Evolutionary conservation across 1,140 invertebrate genomes (phyloP).

Genomic region (Lucilia cuprina): DNA sequence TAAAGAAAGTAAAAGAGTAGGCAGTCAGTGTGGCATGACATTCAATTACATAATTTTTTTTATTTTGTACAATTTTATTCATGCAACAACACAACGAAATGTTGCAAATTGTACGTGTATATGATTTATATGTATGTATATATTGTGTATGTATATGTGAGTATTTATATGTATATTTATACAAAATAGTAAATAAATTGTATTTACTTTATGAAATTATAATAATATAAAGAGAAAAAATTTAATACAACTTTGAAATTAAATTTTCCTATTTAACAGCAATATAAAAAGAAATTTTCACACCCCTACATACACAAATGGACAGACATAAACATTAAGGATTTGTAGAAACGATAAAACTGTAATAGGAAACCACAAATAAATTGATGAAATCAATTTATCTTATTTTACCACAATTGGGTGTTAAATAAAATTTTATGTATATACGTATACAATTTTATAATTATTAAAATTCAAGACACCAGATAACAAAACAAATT

Average conservation of each 20-base stretch:
- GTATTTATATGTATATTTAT: background rate
- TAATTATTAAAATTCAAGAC: background rate
- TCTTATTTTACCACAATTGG: background rate
- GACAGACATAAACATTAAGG: background rate
- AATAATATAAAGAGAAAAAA: conserved; percentile 6
- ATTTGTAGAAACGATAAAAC: background rate
- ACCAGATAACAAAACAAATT: too few relatives aligned
- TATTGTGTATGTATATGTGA: background rate
- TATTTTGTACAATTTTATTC: background rate
- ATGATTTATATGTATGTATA: too few relatives aligned
- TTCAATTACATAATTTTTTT: conserved; percentile 8
- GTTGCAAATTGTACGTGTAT: background rate
- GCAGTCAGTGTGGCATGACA: conserved; percentile 32
- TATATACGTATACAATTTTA: background rate
- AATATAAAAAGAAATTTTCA: background rate
- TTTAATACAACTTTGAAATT: background rate
- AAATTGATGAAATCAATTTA: background rate
- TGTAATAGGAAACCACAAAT: background rate
- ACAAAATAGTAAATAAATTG: background rate
- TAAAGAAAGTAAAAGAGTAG: background rate
- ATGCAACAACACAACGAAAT: background rate
- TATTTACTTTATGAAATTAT: conserved; percentile 18
- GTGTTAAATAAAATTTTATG: background rate
- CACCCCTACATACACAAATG: background rate
- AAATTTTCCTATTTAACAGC: conserved; percentile 1